Evolutionary conservation across 2,113 vertebrate genomes (phyloP), one percentile per base, ranked within the genome.

Genomic region (Siniperca knerii): DNA sequence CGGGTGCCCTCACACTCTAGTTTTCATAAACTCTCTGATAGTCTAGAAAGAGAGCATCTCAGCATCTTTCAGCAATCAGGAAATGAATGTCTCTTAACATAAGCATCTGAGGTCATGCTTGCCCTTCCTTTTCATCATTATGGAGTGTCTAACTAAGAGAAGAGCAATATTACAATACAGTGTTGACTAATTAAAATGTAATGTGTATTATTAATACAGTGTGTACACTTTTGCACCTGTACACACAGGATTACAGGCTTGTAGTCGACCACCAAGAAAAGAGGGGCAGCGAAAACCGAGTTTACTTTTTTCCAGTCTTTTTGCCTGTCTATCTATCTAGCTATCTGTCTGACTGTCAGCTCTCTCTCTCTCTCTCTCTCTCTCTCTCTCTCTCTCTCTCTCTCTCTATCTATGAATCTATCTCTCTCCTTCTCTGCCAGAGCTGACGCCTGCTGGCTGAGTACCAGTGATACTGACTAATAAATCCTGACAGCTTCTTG

Each of bases 401-500:
- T 29, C 29, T 29, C 29, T 29, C 29, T 66, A 75, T 91, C 85
- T 83, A 75, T 73, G 85, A 85, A 78, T 88, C 71, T 88, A 79
- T 88, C 79, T 83, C 77, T 87, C 74, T 82, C 77, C 82, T 83
- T 86, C 89, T 75, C 91, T 90, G 92, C 85, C 88, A 90, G 77
- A 83, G 87, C 90, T 90, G 90, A 93, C 93, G 93, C 93, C 90
- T 92, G 92, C 92, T 93, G 92, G 93, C 91, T 82, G 90, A 91
- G 89, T 85, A 91, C 90, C 90, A 90, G 88, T 92, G 89, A 92
- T 93, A 86, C 87, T 84, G 89, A 92, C 89, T 95, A 95, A 95
- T 95, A 95, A 94, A 93, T 91, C 87, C 84, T 93, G 93, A 94
- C 94, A 94, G 90, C 81, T 88, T 91, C 87, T 90, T 8, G 62